Conservation (phyloP, 2,113 vertebrate genomes). For the Edolisoma coerulescens region DNA sequence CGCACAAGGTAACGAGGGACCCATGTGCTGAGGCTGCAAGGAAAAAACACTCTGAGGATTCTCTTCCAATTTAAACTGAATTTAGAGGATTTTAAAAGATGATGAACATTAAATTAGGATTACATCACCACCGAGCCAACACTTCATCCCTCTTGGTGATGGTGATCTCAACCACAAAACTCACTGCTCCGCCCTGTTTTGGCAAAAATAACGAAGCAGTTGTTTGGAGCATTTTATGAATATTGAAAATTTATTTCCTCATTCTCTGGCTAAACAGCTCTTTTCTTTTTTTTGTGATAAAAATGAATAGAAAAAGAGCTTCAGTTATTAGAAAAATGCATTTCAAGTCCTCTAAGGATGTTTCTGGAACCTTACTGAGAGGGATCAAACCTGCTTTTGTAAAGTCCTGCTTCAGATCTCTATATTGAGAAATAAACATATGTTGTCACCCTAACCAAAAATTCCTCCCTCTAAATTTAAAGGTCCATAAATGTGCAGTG, state of each 20-base stretch:
- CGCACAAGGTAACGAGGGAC: not conserved
- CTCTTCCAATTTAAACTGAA: not conserved
- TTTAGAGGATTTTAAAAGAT: not conserved
- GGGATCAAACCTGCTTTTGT: not conserved
- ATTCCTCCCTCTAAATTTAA: not conserved
- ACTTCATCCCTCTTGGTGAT: not conserved
- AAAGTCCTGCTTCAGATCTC: not conserved
- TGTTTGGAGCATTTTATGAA: not conserved
- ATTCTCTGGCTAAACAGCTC: not conserved
- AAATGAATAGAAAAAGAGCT: not conserved
- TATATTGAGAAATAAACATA: not conserved
- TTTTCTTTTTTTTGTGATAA: not conserved
- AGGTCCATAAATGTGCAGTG: not conserved
- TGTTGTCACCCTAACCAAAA: not conserved
- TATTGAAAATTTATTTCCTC: not conserved
- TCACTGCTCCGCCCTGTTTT: constrained; percentile 12
- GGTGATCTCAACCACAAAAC: constrained; percentile 1
- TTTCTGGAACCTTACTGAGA: not conserved
- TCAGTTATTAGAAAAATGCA: not conserved
- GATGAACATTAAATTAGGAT: not conserved
- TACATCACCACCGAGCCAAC: not conserved
- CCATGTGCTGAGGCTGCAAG: not conserved
- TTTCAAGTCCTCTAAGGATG: not conserved
- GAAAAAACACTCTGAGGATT: not conserved
- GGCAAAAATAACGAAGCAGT: not conserved